phyloP scores from a whole-genome alignment of 2,888 invertebrate species.

The Rapana venosa region DNA sequence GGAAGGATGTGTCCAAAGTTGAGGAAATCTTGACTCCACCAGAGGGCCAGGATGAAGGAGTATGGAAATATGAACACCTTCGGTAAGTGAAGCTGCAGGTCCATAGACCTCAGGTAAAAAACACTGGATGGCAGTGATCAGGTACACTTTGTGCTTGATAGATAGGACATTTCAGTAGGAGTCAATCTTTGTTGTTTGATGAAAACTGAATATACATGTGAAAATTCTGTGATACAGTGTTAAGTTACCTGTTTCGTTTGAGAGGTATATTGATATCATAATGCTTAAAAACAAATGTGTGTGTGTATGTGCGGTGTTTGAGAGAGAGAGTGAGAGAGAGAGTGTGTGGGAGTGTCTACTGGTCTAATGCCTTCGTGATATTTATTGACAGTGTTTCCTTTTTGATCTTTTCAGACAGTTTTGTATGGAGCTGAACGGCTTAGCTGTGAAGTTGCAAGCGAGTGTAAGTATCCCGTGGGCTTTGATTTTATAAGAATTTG shows the following conservation, averaged over 20 bases:
- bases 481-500: background rate
- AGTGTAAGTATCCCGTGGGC: constrained; percentile 41
- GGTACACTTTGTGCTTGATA: too few species aligned
- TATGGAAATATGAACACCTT: constrained; percentile 99
- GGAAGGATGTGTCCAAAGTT: constrained; percentile 94
- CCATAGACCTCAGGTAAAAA: too few species aligned
- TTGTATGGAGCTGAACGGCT: constrained; percentile 99
- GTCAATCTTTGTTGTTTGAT: too few species aligned
- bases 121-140: too few species aligned
- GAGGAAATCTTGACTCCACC: constrained; percentile 97
- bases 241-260: too few species aligned
- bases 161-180: too few species aligned
- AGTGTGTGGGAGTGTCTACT: background rate
- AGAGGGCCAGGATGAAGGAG: constrained; percentile 97
- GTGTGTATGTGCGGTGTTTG: constrained; percentile 27
- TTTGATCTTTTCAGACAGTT: constrained; percentile 87
- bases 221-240: too few species aligned
- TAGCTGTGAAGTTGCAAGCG: constrained; percentile 94
- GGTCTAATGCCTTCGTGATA: background rate
- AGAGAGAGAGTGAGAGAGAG: background rate
- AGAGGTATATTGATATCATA: too few species aligned
- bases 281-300: background rate
- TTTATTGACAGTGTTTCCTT: background rate
- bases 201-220: too few species aligned
- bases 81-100: constrained; percentile 81